phyloP scores from a whole-genome alignment of 1,140 invertebrate species.

The Telenomus remus region DNA sequence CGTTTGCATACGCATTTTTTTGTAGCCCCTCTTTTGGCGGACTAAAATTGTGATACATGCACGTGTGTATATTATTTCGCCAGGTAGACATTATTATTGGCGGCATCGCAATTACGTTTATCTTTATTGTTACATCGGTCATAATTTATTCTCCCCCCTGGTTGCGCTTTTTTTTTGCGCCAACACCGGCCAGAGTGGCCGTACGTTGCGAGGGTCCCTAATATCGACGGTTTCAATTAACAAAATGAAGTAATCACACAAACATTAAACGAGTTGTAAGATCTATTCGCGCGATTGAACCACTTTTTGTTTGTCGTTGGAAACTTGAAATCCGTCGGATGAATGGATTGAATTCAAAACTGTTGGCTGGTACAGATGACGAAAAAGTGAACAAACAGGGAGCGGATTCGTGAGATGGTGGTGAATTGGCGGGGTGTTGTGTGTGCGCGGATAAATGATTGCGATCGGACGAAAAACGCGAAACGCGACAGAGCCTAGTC shows the following conservation, averaged over 20 bases:
- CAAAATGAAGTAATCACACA: constrained; percentile 43
- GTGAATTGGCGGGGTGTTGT: constrained; percentile 4
- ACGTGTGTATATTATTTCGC: constrained; percentile 26
- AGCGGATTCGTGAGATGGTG: background rate
- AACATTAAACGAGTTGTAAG: constrained; percentile 18
- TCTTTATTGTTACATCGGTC: constrained; percentile 56
- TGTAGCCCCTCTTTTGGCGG: constrained; percentile 17
- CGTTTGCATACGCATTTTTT: constrained; percentile 40
- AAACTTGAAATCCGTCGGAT: constrained; percentile 15
- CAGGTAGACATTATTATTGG: constrained; percentile 42
- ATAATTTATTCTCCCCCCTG: constrained; percentile 52
- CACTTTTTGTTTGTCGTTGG: constrained; percentile 3
- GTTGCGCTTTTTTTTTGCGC: constrained; percentile 28
- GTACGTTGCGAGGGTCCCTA: constrained; percentile 44
- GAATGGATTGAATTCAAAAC: constrained; percentile 23
- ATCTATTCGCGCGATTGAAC: constrained; percentile 16
- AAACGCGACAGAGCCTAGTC: constrained; percentile 16
- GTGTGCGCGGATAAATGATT: constrained; percentile 19
- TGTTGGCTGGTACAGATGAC: too few relatives aligned
- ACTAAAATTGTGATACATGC: constrained; percentile 12
- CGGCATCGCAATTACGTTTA: constrained; percentile 50
- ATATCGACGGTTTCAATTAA: constrained; percentile 52
- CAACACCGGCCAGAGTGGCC: too few relatives aligned
- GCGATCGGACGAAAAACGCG: constrained; percentile 45
- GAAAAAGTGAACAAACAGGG: too few relatives aligned